Percentiles rank a stretch among this genome's conserved stretches.
Conservation (phyloP, 2,113 vertebrate genomes). For the Silurus glanis region DNA sequence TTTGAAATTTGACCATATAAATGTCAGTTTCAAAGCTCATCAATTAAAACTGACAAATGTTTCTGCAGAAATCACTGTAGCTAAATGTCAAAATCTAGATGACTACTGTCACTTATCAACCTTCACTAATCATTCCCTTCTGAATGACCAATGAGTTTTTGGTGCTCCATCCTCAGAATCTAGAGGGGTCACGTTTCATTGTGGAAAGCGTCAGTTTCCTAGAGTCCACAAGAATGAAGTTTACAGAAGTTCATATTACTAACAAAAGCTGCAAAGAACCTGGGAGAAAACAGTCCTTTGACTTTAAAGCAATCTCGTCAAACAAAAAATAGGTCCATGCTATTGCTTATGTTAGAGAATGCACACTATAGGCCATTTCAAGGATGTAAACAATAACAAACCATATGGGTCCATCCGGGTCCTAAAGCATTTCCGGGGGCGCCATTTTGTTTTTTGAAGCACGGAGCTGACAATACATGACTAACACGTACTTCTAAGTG, state of each 20-base stretch:
- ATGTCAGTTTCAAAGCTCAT: too few relatives aligned
- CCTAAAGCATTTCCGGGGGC: too few relatives aligned
- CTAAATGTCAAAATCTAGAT: background rate
- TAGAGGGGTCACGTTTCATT: background rate
- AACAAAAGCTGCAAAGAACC: background rate
- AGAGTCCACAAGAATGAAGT: background rate
- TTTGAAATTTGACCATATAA: background rate
- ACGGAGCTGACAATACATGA: too few relatives aligned
- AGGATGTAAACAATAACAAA: too few relatives aligned
- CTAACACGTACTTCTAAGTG: too few relatives aligned
- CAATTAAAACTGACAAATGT: background rate
- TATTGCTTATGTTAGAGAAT: background rate
- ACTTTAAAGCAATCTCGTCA: background rate
- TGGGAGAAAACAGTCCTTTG: slow-evolving; percentile 4
- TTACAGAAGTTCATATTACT: background rate
- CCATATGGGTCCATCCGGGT: too few relatives aligned
- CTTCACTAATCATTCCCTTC: background rate
- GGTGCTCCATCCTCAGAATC: background rate
- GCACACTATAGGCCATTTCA: background rate
- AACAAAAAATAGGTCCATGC: background rate
- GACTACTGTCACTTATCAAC: background rate
- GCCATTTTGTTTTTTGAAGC: too few relatives aligned
- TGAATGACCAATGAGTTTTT: background rate
- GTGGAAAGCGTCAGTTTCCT: background rate
- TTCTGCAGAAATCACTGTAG: background rate